phyloP scores from a whole-genome alignment of 2,113 vertebrate species.

The Peromyscus polionotus region DNA sequence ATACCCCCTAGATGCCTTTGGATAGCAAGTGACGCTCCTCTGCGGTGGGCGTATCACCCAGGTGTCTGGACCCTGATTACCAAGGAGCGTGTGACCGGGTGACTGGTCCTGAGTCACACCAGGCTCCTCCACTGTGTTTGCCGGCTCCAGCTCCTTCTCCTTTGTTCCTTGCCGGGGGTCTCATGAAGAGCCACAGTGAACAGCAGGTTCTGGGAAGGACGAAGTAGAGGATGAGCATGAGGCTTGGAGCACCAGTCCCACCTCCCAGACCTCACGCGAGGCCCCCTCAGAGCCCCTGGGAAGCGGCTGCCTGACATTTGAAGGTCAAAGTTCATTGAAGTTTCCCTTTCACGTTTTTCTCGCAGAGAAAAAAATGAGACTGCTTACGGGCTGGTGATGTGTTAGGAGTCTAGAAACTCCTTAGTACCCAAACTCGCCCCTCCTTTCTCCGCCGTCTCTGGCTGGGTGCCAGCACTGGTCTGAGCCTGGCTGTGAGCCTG shows the following conservation, averaged over 20 bases:
- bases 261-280: too few relatives aligned
- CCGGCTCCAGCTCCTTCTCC: fast-evolving
- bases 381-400: not conserved
- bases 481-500: too few relatives aligned
- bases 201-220: not conserved
- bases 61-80: not conserved
- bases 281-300: not conserved
- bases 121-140: fast-evolving
- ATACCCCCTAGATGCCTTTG: not conserved
- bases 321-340: not conserved
- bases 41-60: fast-evolving
- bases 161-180: not conserved
- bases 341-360: not conserved
- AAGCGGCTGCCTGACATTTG: not conserved
- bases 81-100: fast-evolving
- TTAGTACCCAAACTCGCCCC: not conserved
- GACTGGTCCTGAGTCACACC: fast-evolving
- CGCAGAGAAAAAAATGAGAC: not conserved
- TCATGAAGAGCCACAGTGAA: not conserved
- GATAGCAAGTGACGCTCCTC: not conserved
- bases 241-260: not conserved
- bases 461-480: fast-evolving
- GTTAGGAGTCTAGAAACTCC: too few relatives aligned
- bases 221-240: too few relatives aligned
- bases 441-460: not conserved